These are phyloP conservation scores for Hippocampus zosterae DNA, from an alignment of 2,113 vertebrate species.

Conservation along the genomic window DNA sequence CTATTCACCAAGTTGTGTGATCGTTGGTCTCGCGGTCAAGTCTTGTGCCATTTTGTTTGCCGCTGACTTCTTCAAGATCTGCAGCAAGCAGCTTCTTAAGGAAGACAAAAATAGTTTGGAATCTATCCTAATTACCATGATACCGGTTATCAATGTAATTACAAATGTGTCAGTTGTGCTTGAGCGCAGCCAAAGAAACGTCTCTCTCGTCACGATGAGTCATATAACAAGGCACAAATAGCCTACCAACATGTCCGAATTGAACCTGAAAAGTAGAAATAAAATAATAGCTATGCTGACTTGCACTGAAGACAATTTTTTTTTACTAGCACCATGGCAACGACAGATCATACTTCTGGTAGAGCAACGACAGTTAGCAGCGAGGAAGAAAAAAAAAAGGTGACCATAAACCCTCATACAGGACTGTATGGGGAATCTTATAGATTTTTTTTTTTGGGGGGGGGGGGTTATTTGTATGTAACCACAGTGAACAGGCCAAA, in stretches of 20 bases:
- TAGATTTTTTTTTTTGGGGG: no score
- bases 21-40: conserved; percentile 39
- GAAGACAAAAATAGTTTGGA: conserved; percentile 21
- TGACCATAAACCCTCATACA: not conserved
- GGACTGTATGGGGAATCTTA: not conserved
- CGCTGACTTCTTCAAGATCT: not conserved
- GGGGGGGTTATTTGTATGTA: not conserved
- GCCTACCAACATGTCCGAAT: not conserved
- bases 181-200: not conserved
- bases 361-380: not conserved
- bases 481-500: not conserved
- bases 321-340: not conserved
- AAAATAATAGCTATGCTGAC: not conserved
- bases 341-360: not conserved
- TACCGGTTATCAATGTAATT: conserved; percentile 11
- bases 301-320: not conserved
- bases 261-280: not conserved
- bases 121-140: conserved; percentile 22
- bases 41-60: not conserved
- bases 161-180: not conserved
- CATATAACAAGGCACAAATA: not conserved
- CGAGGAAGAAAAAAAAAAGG: not conserved
- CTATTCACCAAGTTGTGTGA: conserved; percentile 32
- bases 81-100: not conserved
- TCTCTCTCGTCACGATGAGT: not conserved